phyloP scores from a whole-genome alignment of 2,888 invertebrate genomes.

The Notodonta ziczac region DNA sequence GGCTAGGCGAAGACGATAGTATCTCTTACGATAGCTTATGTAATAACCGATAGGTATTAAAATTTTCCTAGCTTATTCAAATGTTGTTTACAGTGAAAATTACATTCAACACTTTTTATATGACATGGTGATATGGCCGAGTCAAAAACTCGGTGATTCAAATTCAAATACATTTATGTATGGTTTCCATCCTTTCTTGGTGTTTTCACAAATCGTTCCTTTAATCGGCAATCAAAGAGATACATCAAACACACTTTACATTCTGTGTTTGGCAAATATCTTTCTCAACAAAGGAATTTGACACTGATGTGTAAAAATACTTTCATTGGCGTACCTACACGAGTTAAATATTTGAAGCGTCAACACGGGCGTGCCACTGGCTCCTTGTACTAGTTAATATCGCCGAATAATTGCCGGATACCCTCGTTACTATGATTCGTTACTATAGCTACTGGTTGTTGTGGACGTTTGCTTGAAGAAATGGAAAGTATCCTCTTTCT shows the following conservation, averaged over 20 bases:
- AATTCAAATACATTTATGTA: background rate
- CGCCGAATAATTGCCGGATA: slow-evolving; percentile 6
- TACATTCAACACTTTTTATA: too few relatives aligned
- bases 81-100: too few relatives aligned
- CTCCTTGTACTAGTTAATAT: slow-evolving; percentile 9
- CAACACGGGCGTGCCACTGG: slow-evolving; percentile 4
- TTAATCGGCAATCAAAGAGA: background rate
- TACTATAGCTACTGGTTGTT: slow-evolving; percentile 5
- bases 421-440: slow-evolving; percentile 5
- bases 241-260: background rate
- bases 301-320: slow-evolving; percentile 7
- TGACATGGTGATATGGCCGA: too few relatives aligned
- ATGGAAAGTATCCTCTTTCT: background rate
- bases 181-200: background rate
- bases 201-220: background rate
- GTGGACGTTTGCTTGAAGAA: background rate
- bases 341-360: slow-evolving; percentile 6
- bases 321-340: slow-evolving; percentile 7
- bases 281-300: slow-evolving; percentile 1
- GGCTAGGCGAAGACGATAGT: too few relatives aligned
- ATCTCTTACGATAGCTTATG: too few relatives aligned
- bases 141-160: too few relatives aligned
- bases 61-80: too few relatives aligned
- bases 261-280: slow-evolving; percentile 6
- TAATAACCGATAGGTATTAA: too few relatives aligned